phyloP scores from a whole-genome alignment of 2,888 invertebrate genomes.

The Tachystola acroxantha region DNA sequence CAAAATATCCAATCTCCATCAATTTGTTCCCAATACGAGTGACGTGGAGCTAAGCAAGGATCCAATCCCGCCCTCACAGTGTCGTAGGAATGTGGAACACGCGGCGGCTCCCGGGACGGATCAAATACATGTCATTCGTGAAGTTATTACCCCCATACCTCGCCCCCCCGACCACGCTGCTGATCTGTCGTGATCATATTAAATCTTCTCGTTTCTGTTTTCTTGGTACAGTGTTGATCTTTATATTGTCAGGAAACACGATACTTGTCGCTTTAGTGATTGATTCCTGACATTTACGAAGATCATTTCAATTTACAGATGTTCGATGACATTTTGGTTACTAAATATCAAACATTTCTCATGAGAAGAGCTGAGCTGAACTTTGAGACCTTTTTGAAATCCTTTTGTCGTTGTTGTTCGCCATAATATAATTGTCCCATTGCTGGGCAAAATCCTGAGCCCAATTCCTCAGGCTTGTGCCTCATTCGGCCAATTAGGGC shows the following conservation, averaged over 20 bases:
- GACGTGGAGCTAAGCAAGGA: background rate
- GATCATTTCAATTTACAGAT: background rate
- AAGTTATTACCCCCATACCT: background rate
- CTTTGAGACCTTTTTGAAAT: no score
- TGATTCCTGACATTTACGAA: background rate
- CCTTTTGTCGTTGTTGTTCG: background rate
- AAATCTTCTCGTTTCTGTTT: background rate
- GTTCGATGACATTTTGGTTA: background rate
- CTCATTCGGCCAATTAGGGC: no score
- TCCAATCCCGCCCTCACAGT: background rate
- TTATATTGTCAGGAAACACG: background rate
- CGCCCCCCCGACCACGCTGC: background rate
- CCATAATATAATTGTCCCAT: no score
- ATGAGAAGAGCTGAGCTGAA: background rate
- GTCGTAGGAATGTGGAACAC: background rate
- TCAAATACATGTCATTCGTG: slow-evolving; percentile 3
- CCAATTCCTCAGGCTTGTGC: no score
- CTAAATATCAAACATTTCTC: background rate
- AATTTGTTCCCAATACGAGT: slow-evolving; percentile 1
- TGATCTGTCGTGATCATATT: slow-evolving; percentile 1
- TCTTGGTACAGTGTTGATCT: background rate
- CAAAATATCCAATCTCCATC: background rate
- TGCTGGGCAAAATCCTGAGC: no score
- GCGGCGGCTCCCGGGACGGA: background rate
- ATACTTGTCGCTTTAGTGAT: background rate